These are phyloP conservation scores for Oryzias sinensis DNA, from an alignment of 2,797 vertebrate species.

Conservation along the genomic window DNA sequence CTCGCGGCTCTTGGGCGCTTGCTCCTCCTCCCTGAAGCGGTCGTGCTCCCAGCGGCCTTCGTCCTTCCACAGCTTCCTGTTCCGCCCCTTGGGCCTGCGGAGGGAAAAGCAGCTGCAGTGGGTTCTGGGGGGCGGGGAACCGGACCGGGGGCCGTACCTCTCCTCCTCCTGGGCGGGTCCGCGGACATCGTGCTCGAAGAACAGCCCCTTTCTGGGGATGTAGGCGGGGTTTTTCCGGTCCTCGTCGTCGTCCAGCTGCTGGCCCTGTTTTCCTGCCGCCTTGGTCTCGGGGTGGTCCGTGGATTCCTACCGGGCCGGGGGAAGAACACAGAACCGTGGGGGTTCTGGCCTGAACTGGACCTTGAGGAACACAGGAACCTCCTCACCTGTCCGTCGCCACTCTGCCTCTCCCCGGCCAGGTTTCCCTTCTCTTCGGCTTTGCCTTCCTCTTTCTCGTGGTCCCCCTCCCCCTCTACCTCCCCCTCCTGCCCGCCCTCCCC, in stretches of 20 bases:
- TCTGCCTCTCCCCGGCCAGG: slow-evolving; percentile 91
- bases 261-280: slow-evolving; percentile 80
- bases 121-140: neutral
- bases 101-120: too few species aligned
- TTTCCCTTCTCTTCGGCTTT: slow-evolving; percentile 84
- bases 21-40: slow-evolving; percentile 93
- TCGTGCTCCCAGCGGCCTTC: slow-evolving; percentile 97
- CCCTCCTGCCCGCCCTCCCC: slow-evolving; percentile 67
- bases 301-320: slow-evolving; percentile 83
- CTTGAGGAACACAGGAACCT: too few species aligned
- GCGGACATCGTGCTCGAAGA: slow-evolving; percentile 96
- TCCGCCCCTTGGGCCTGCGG: slow-evolving; percentile 89
- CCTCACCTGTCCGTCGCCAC: slow-evolving; percentile 94
- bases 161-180: slow-evolving; percentile 95
- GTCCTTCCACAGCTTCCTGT: slow-evolving; percentile 96
- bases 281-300: slow-evolving; percentile 92
- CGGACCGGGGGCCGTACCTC: slow-evolving; percentile 30
- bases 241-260: slow-evolving; percentile 94
- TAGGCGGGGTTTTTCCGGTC: slow-evolving; percentile 96
- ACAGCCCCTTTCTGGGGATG: slow-evolving; percentile 94
- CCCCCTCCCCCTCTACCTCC: slow-evolving; percentile 70
- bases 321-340: neutral
- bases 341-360: neutral
- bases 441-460: slow-evolving; percentile 69
- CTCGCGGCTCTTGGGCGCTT: slow-evolving; percentile 93